Evolutionary conservation across 2,113 vertebrate genomes (phyloP), one percentile per base, ranked within the genome.

Genomic region (Anthoscopus minutus): DNA sequence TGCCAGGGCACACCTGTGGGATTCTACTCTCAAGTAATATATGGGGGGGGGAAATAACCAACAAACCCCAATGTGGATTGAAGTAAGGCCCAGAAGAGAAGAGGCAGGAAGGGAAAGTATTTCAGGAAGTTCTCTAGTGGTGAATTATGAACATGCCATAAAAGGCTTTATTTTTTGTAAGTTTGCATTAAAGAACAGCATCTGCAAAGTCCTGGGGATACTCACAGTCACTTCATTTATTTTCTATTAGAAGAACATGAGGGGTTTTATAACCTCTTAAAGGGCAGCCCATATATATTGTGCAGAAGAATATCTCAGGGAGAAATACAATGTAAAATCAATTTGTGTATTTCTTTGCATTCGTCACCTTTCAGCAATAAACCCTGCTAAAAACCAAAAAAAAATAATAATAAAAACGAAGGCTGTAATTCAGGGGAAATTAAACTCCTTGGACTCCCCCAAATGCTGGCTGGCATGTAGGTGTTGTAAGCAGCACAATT

Each of bases 311-410:
- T 58, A 65, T 92, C 44, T 87, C 50, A 56, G 37, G 65, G 42
- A 88, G 58, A 97, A 94, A 92, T 92, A 69, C 23, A 92, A 76
- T 23, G 15, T 27, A 88, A 96, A 96, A 91, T 93, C 51, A 91
- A 83, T 89, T 76, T 77, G 30, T 84, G 40, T 53, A n/a, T 91
- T 91, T 85, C n/a, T 86, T 66, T 50, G 2, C 51, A 50, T 88
- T 69, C 17, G 22, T 82, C 21, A 4, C 81, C 38, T 90, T 71
- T 72, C 31, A 77, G 56, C 45, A 92, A 82, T 33, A 87, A 84
- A 74, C 31, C 6, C 19, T 57, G 38, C 11, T 65, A 25, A 31
- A 79, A n/a, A 93, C 81, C 24, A 21, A 33, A 50, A 11, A 91
- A 83, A 35, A 28, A 25, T 5, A 42, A 16, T 15, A 42, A 42